Evolutionary conservation across 2,113 vertebrate genomes (phyloP), one percentile per base, ranked within the genome.

Genomic region (Damaliscus lunatus): DNA sequence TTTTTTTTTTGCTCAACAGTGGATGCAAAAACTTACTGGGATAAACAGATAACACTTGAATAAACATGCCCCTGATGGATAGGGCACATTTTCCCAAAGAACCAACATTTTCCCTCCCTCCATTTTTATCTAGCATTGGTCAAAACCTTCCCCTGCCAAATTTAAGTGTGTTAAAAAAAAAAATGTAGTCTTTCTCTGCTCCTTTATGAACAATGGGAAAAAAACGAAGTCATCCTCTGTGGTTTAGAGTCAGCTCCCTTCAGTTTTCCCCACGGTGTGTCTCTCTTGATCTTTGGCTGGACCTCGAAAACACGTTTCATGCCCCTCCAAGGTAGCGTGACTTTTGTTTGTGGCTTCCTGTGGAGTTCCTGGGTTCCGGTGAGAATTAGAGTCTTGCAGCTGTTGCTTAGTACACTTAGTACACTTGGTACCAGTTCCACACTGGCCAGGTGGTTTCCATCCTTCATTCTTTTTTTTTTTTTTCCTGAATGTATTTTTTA

Each of bases 401-500:
- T 14, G 4, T 71, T 33, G 74, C 50, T 50, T 25, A 21, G 60
- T 3, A 31, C 6, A 6, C 15, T 9, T 17, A 5, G 16, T 5
- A 25, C 13, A 7, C 0, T 0, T 40, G 52, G n/a, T 25, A 11
- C 50, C 27, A 2, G 2, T 14, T 59, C 60, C 27, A 52, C 21
- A 11, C 13, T 23, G n/a, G 4, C 14, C 2, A 59, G 52, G 19
- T 4, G 46, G 29, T 9, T 77, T 36, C 71, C 17, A 10, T 17
- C n/a, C 21, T 31, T 55, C 53, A 40, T 15, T 67, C 14, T 60
- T 60, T 27, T 67, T 4, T 64, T 64, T 23, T 62, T 31, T 19
- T n/a, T 67, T 33, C 7, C 17, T 3, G 0, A 64, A 5, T 36
- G 17, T 21, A 36, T 21, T 36, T 67, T 11, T 67, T 21, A 67